These are phyloP conservation scores for Elaeidobius kamerunicus DNA, from an alignment of 2,888 invertebrate species.

Conservation along the genomic window DNA sequence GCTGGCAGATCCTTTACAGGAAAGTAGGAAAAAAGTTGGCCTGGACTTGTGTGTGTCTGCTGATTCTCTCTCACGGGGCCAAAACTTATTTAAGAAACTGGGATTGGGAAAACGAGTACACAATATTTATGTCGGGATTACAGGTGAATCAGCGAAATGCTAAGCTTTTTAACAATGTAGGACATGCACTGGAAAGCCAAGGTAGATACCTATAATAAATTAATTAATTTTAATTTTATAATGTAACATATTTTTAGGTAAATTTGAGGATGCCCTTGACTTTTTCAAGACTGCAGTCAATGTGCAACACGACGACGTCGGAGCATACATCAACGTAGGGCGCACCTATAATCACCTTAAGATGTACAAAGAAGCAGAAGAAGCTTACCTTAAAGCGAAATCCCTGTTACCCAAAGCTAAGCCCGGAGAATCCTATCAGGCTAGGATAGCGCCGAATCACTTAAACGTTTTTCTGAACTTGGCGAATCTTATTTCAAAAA, in stretches of 20 bases:
- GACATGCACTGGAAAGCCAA: slow-evolving; percentile 87
- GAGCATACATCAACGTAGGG: slow-evolving; percentile 83
- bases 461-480: slow-evolving; percentile 93
- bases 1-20: slow-evolving; percentile 69
- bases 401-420: slow-evolving; percentile 86
- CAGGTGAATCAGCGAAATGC: slow-evolving; percentile 86
- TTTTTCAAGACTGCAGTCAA: slow-evolving; percentile 91
- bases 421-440: slow-evolving; percentile 92
- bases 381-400: slow-evolving; percentile 87
- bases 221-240: too few species aligned
- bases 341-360: slow-evolving; percentile 91
- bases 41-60: slow-evolving; percentile 56
- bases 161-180: slow-evolving; percentile 95
- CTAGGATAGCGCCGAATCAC: slow-evolving; percentile 46
- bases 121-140: slow-evolving; percentile 90
- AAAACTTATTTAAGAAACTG: slow-evolving; percentile 87
- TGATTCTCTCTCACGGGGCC: slow-evolving; percentile 74
- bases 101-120: slow-evolving; percentile 93
- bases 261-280: slow-evolving; percentile 67
- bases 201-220: too few species aligned
- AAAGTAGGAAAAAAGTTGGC: slow-evolving; percentile 64
- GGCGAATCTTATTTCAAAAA: slow-evolving; percentile 91
- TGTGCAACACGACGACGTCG: slow-evolving; percentile 94
- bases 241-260: slow-evolving; percentile 17
- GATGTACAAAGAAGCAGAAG: slow-evolving; percentile 85